Evolutionary conservation across 2,113 vertebrate species (phyloP).

Genomic region (Megatriorchis doriae): DNA sequence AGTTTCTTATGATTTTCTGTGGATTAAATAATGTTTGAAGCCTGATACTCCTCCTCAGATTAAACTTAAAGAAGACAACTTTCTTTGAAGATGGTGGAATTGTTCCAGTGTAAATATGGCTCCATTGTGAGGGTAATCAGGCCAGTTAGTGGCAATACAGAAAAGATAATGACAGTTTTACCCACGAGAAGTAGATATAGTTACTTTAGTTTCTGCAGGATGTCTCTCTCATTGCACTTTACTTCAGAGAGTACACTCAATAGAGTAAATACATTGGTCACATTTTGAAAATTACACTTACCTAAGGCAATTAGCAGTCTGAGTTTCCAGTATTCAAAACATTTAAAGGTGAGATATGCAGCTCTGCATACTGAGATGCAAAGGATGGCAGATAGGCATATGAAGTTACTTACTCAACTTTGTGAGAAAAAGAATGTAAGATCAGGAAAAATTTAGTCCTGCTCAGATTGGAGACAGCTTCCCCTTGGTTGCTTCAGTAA

Average conservation of each 20-base stretch:
- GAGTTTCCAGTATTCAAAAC: neutral
- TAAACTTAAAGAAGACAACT: neutral
- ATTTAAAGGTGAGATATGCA: neutral
- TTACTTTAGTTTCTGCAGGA: neutral
- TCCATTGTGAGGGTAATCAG: neutral
- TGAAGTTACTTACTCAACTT: neutral
- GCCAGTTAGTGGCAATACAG: neutral
- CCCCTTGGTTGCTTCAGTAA: neutral
- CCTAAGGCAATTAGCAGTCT: neutral
- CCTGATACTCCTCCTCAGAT: neutral
- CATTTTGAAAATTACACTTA: neutral
- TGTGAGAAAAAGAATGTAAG: neutral
- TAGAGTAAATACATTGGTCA: neutral
- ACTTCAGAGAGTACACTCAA: neutral
- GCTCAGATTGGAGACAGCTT: neutral
- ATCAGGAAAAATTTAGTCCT: neutral
- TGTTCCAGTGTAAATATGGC: neutral
- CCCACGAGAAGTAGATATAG: neutral
- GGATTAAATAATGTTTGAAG: neutral
- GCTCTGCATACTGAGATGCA: neutral
- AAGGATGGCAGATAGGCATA: neutral
- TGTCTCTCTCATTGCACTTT: neutral
- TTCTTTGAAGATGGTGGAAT: neutral
- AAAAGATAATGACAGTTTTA: neutral
- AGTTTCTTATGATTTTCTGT: neutral